A percentile compares a stretch with the other conserved stretches of the same genome.
phyloP scores from a whole-genome alignment of 2,113 vertebrate genomes.

The Hemiscyllium ocellatum region DNA sequence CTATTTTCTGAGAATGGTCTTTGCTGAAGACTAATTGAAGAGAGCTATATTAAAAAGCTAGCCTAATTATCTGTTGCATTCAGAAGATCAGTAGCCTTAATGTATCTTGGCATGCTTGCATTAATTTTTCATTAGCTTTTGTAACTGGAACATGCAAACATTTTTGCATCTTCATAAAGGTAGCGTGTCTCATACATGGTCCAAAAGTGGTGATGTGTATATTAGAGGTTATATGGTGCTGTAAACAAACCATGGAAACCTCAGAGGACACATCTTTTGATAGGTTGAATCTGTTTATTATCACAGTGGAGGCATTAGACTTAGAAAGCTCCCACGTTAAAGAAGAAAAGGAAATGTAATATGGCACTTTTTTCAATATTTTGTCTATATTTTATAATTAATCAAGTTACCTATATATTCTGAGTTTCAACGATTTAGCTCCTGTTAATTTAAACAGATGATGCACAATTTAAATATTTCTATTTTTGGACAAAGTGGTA shows the following conservation, averaged over 20 bases:
- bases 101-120: neutral
- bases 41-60: neutral
- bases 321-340: neutral
- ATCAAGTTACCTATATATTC: neutral
- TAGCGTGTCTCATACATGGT: neutral
- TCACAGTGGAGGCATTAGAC: neutral
- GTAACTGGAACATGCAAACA: conserved; percentile 22
- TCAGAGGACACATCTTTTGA: neutral
- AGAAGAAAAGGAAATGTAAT: conserved; percentile 11
- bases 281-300: neutral
- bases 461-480: neutral
- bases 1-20: conserved; percentile 3
- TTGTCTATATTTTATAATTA: conserved; percentile 2
- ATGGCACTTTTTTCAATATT: neutral
- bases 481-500: neutral
- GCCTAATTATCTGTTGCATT: conserved; percentile 13
- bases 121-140: neutral
- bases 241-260: conserved; percentile 17
- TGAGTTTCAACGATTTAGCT: conserved; percentile 12
- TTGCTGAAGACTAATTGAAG: conserved; percentile 18
- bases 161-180: conserved; percentile 12
- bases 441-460: neutral
- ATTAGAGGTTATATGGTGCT: neutral
- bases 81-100: neutral
- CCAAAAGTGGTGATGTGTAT: neutral